phyloP scores from a whole-genome alignment of 2,888 invertebrate genomes.

The Rugalucina vietnamica region DNA sequence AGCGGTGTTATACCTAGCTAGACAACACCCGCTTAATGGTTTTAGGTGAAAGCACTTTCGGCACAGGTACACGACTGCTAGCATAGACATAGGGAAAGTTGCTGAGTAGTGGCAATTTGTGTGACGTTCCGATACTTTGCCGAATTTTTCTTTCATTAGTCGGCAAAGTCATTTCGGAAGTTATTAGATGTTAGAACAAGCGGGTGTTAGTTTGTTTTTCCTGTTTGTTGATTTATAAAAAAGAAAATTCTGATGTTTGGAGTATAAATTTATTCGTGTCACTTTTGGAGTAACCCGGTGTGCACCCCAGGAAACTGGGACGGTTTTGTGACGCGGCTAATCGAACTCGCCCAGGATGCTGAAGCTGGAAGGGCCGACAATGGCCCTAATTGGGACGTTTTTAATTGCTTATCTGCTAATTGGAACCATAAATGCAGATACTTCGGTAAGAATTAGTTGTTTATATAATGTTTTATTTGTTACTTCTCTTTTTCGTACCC shows the following conservation, averaged over 20 bases:
- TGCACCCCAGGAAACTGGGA: slow-evolving; percentile 9
- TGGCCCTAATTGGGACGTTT: not conserved
- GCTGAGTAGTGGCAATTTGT: not conserved
- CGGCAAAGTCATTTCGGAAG: slow-evolving; percentile 5
- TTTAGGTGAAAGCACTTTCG: slow-evolving; percentile 6
- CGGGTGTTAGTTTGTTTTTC: not conserved
- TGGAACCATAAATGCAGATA: not conserved
- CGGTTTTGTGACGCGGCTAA: no score
- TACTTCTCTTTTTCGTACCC: not conserved
- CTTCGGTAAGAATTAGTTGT: not conserved
- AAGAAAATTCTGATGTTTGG: not conserved
- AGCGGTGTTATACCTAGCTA: not conserved
- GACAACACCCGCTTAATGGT: slow-evolving; percentile 9
- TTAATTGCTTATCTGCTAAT: not conserved
- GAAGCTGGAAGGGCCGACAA: not conserved
- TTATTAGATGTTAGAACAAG: not conserved
- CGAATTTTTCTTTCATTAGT: slow-evolving; percentile 8
- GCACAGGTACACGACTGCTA: not conserved
- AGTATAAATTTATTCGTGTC: not conserved
- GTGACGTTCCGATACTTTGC: not conserved
- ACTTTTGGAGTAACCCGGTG: not conserved
- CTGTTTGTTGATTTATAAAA: not conserved
- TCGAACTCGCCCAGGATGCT: slow-evolving; percentile 1
- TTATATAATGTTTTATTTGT: no score
- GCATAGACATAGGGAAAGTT: not conserved